Evolutionary conservation across 2,797 vertebrate species (phyloP).

Genomic region (Siniperca scherzeri): DNA sequence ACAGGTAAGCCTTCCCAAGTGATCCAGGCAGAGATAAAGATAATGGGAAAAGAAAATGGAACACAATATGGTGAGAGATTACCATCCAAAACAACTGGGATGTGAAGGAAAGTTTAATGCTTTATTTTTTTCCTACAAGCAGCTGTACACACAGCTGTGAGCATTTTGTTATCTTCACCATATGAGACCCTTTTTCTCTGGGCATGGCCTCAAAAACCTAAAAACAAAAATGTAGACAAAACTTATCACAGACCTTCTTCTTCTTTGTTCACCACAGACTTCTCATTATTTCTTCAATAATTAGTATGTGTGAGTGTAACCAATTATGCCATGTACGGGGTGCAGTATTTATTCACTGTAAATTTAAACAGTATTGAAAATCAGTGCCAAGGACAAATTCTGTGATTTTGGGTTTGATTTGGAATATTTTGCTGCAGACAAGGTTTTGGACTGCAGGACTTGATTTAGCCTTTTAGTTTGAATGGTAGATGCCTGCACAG

Average conservation of each 20-base stretch:
- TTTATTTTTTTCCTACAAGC: neutral
- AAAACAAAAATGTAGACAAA: neutral
- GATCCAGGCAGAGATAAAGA: slow-evolving; percentile 25
- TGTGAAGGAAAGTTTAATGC: slow-evolving; percentile 26
- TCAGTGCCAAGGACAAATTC: slow-evolving; percentile 32
- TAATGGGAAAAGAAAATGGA: slow-evolving; percentile 48
- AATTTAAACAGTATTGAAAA: slow-evolving; percentile 51
- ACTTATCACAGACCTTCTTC: neutral
- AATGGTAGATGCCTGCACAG: neutral
- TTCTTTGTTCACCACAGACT: neutral
- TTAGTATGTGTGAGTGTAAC: slow-evolving; percentile 24
- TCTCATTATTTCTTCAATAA: slow-evolving; percentile 4
- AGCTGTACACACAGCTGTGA: slow-evolving; percentile 3
- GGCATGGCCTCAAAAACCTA: neutral
- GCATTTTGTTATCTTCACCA: slow-evolving; percentile 18
- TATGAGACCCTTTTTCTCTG: neutral
- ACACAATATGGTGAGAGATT: slow-evolving; percentile 7
- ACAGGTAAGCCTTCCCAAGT: slow-evolving; percentile 26
- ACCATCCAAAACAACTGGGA: slow-evolving; percentile 35
- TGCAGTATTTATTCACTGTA: slow-evolving; percentile 51
- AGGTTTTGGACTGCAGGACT: slow-evolving; percentile 14
- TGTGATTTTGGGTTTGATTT: slow-evolving; percentile 6
- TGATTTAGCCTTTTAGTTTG: slow-evolving; percentile 9
- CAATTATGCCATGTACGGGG: neutral
- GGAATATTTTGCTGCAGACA: slow-evolving; percentile 22